Base-by-base conservation (phyloP, 2,888 invertebrate genomes). In the Hylaea fasciaria region DNA sequence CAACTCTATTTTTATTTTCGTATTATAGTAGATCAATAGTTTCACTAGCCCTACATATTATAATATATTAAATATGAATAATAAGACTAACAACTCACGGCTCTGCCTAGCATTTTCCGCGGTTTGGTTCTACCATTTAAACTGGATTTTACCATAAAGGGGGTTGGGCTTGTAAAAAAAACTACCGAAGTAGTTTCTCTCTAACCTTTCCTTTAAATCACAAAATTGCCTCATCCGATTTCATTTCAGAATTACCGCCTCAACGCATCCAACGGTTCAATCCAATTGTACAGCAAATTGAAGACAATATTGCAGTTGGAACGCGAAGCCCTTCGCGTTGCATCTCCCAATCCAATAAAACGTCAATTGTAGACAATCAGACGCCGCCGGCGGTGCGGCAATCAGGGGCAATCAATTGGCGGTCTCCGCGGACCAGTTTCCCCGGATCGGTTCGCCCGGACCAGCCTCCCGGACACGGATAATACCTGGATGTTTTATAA, bases 371-470 rank as follows among this genome's bases (percentile, higher is more conserved):
- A 60, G 53, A 51, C 56, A 63, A 65, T 67, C 64, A 64, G 60
- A 46, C 46, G 53, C 22, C 43, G 52, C 47, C 47, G 52, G 35
- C 56, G 49, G 47, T 57, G 60, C 53, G 48, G 63, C 69, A 67
- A 69, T 69, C 69, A 66, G 55, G 51, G 41, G 57, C 67, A 67
- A 69, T 69, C 69, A 67, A 67, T 64, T 64, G 64, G 45, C 48
- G 22, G 40, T 46, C 63, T 44, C 63, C 10, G 39, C 37, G 58
- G 58, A 14, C 39, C 52, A 56, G 56, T 53, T 51, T n/a, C n/a
- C 10, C 43, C 37, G 58, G 58, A 14, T 22, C 52, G 58, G 56
- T 53, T 51, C 39, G 35, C 48, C 52, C 37, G 47, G 43, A 45
- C 45, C 14, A 35, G 29, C 8, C 51, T n/a, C 37, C 40, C 47